Conservation (phyloP, 2,113 vertebrate species). For the Numida meleagris region DNA sequence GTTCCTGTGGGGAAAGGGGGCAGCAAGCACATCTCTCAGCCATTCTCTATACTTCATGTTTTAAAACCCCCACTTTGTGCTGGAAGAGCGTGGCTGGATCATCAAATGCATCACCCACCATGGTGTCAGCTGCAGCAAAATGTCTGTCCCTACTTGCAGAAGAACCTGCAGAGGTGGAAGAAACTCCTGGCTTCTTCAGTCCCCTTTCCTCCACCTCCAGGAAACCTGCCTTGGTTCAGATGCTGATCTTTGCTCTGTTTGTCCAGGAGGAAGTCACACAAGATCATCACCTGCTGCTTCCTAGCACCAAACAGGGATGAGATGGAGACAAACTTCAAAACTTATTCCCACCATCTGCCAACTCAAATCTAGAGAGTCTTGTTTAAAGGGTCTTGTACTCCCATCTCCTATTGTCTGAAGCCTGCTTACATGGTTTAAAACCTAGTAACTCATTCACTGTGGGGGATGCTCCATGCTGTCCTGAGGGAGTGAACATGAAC, state of each 20-base stretch:
- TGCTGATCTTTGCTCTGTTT: neutral
- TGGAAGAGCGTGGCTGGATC: neutral
- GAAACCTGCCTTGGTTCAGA: neutral
- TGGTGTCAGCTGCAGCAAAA: neutral
- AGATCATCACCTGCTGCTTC: neutral
- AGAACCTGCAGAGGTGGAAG: neutral
- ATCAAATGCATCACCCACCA: neutral
- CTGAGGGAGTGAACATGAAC: constrained; percentile 12
- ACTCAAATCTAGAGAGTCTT: neutral
- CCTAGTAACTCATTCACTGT: constrained; percentile 8
- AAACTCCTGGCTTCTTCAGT: neutral
- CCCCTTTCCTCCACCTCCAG: neutral
- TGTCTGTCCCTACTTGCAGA: neutral
- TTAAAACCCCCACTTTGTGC: neutral
- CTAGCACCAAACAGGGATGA: neutral
- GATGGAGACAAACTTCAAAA: neutral
- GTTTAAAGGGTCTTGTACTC: neutral
- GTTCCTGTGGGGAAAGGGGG: neutral
- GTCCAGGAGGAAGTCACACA: neutral
- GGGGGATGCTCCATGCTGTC: constrained; percentile 28
- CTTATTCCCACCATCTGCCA: neutral
- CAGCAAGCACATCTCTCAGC: neutral
- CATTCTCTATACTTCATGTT: neutral
- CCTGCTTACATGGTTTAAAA: neutral
- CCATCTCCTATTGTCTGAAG: neutral